Base-by-base conservation (phyloP, 2,797 vertebrate species). In the Neostethus bicornis region DNA sequence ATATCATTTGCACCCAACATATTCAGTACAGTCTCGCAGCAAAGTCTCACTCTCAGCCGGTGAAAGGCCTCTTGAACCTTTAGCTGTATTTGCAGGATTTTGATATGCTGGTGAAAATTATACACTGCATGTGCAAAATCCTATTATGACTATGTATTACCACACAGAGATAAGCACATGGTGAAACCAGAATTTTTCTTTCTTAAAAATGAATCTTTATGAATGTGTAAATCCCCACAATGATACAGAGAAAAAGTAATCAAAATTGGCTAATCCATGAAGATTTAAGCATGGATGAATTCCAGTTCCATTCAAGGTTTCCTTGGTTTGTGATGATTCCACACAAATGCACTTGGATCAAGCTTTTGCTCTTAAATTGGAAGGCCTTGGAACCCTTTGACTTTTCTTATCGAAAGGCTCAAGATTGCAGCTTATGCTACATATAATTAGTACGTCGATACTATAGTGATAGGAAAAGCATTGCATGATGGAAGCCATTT, bases 281-380 rank as follows among this genome's bases (percentile, higher is more conserved):
- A 42, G 42, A 43, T 54, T 55, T 26, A n/a, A 21, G 13, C 1
- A 1, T 49, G 43, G 20, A 53, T 47, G 7, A 3, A 9, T 61
- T 72, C 62, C 71, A 76, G 43, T 28, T 70, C 58, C 51, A 51
- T 55, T 71, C 73, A 45, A 70, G 14, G 38, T 51, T 19, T 69
- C 80, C 75, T 70, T 67, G 76, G 70, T 48, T 79, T 65, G 44
- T 41, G 55, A 75, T 74, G 51, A 79, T 74, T 70, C 44, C 43
- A 70, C 64, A 70, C 75, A 50, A 70, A 70, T 61, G 20, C 65
- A 43, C 45, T 66, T 69, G 62, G 65, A 77, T 66, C 52, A 50
- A 38, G 29, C 29, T 50, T 63, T 65, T 56, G 58, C 64, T 48
- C 69, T 62, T 63, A 64, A 70, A 65, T 35, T 13, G 4, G 13